phyloP scores from a whole-genome alignment of 2,113 vertebrate species.

The Cinclus mexicanus region DNA sequence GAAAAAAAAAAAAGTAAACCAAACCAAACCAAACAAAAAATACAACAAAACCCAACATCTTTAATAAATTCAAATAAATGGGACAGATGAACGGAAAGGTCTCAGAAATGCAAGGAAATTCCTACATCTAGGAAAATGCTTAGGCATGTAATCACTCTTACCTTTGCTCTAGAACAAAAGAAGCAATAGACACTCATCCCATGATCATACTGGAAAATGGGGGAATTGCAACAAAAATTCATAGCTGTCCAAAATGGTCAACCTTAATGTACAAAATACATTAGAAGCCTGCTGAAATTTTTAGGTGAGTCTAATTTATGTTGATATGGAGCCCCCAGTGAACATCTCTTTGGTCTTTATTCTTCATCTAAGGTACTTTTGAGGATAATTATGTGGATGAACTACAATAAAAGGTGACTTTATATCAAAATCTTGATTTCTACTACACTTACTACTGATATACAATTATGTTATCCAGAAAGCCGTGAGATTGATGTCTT shows the following conservation, averaged over 20 bases:
- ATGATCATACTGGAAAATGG: background rate
- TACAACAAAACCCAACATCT: too few species aligned
- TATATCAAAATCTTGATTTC: background rate
- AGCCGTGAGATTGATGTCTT: background rate
- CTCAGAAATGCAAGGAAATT: background rate
- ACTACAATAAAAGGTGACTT: background rate
- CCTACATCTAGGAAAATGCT: background rate
- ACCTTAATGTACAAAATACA: background rate
- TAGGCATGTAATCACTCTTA: background rate
- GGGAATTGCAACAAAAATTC: background rate
- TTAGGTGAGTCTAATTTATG: background rate
- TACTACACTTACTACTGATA: background rate
- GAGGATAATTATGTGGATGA: background rate
- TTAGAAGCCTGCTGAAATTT: background rate
- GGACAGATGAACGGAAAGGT: background rate
- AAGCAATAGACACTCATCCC: background rate
- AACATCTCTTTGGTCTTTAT: background rate
- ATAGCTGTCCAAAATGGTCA: background rate
- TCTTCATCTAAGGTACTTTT: background rate
- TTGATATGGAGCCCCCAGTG: background rate
- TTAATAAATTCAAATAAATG: background rate
- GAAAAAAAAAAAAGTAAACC: background rate
- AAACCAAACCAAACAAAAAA: background rate
- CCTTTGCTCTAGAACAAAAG: background rate
- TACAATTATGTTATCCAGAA: background rate